A percentile compares a stretch with the other conserved stretches of the same genome.
Evolutionary conservation across 2,888 invertebrate species (phyloP).

Genomic region (Napeogenes sylphis): DNA sequence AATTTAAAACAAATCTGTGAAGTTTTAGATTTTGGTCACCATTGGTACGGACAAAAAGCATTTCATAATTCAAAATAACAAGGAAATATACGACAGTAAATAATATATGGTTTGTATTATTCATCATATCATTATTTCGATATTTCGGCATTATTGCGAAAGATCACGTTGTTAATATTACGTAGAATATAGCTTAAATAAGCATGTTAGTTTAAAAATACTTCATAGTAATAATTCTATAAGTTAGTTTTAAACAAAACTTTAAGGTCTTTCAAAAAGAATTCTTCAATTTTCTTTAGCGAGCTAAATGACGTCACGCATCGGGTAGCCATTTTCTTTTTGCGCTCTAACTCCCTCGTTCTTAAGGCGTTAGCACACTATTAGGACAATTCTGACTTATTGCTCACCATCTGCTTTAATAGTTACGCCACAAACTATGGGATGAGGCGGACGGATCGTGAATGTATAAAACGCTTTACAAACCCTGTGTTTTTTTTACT

Average conservation of each 20-base stretch:
- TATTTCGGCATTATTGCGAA: too few relatives aligned
- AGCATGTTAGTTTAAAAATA: too few relatives aligned
- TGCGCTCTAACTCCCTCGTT: slow-evolving; percentile 26
- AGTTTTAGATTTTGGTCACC: too few relatives aligned
- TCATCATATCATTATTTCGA: too few relatives aligned
- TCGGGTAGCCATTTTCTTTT: slow-evolving; percentile 28
- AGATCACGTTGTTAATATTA: too few relatives aligned
- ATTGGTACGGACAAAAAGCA: too few relatives aligned
- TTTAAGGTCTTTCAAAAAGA: not conserved
- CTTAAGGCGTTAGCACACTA: slow-evolving; percentile 35
- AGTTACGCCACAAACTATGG: slow-evolving; percentile 34
- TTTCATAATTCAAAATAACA: too few relatives aligned
- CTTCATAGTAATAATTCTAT: not conserved
- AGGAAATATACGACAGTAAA: too few relatives aligned
- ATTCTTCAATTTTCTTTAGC: not conserved
- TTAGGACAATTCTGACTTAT: slow-evolving; percentile 74
- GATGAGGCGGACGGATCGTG: slow-evolving; percentile 13
- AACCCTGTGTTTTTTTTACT: not conserved
- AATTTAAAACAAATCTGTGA: not conserved
- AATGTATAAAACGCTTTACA: not conserved
- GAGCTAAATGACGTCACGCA: slow-evolving; percentile 23
- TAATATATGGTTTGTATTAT: too few relatives aligned
- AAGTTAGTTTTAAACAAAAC: not conserved
- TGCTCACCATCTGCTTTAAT: slow-evolving; percentile 52
- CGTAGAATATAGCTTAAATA: too few relatives aligned